phyloP scores from a whole-genome alignment of 1,140 invertebrate species.

The Apis florea region DNA sequence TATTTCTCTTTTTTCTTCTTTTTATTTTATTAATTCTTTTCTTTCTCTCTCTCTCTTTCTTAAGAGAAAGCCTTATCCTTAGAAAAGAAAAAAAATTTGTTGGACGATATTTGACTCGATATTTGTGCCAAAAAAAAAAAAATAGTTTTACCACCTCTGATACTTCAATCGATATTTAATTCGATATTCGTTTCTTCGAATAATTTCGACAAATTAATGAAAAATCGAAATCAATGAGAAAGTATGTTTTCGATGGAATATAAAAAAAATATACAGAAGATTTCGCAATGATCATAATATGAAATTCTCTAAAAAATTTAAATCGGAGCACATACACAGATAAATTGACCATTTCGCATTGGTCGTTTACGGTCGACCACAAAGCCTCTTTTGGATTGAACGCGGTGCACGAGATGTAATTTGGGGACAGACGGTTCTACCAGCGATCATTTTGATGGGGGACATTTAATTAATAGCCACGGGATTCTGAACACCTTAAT shows the following conservation, averaged over 20 bases:
- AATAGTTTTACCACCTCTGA: no score
- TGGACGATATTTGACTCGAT: no score
- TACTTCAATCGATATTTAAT: no score
- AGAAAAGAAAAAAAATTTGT: no score
- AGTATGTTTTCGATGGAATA: neutral
- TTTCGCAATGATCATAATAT: neutral
- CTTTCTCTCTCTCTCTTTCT: neutral
- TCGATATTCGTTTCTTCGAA: no score
- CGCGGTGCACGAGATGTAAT: constrained; percentile 17
- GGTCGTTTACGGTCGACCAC: neutral
- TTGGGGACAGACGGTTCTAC: constrained; percentile 13
- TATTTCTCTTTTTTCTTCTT: neutral
- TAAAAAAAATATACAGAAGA: neutral
- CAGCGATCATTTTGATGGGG: constrained; percentile 59
- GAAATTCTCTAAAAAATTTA: neutral
- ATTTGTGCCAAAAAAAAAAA: no score
- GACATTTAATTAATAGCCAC: constrained; percentile 70
- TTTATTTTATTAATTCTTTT: neutral
- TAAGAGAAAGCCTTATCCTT: no score
- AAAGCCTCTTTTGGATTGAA: constrained; percentile 1
- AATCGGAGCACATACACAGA: neutral
- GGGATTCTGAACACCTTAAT: constrained; percentile 59
- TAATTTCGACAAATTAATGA: no score
- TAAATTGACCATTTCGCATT: neutral
- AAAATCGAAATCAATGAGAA: no score